Evolutionary conservation across 2,797 vertebrate species (phyloP).

Genomic region (Sebastes taczanowskii): DNA sequence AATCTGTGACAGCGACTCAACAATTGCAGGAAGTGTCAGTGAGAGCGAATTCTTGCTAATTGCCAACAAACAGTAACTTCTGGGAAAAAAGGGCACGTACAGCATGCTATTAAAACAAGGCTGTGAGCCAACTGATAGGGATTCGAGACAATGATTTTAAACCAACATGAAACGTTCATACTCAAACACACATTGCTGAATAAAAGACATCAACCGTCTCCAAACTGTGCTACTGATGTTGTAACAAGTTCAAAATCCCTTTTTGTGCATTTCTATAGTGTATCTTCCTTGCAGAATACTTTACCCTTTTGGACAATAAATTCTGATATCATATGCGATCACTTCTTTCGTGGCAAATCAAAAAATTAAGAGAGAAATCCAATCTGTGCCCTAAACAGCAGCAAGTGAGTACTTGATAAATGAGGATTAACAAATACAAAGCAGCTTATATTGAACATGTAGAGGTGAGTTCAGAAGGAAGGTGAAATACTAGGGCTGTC

Average conservation of each 20-base stretch:
- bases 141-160: background rate
- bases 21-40: conserved; percentile 48
- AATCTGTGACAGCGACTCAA: conserved; percentile 2
- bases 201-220: background rate
- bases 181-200: background rate
- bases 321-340: no score
- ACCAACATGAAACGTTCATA: background rate
- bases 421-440: no score
- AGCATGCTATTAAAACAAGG: background rate
- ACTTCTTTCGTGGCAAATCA: no score
- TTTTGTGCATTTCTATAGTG: no score
- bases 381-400: no score
- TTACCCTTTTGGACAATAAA: no score
- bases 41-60: background rate
- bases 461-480: no score
- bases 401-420: no score
- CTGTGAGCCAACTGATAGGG: background rate
- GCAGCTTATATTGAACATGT: no score
- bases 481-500: no score
- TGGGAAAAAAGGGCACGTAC: background rate
- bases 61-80: background rate
- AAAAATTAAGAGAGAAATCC: no score
- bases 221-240: background rate
- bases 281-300: no score
- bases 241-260: background rate